These are phyloP conservation scores for Labeo catla DNA, from an alignment of 2,113 vertebrate species.

Conservation along the genomic window DNA sequence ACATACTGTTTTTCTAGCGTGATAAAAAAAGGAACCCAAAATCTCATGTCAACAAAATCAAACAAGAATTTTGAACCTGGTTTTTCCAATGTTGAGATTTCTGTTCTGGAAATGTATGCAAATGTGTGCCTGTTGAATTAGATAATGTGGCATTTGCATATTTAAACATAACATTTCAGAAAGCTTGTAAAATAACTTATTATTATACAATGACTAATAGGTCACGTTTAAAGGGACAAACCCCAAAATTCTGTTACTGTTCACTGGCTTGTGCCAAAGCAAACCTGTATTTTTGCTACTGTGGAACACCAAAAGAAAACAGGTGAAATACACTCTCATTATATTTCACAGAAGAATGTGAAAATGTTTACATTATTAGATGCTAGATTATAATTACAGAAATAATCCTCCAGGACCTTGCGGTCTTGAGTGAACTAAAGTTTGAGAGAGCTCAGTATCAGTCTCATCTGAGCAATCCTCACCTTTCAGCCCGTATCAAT, in stretches of 20 bases:
- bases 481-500: not conserved
- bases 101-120: not conserved
- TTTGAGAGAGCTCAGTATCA: not conserved
- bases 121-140: not conserved
- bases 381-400: not conserved
- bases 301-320: too few species aligned
- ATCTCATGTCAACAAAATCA: not conserved
- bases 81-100: not conserved
- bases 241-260: not conserved
- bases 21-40: not conserved
- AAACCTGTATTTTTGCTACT: not conserved
- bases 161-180: slow-evolving; percentile 2
- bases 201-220: not conserved
- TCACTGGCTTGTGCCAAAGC: not conserved
- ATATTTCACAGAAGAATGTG: not conserved
- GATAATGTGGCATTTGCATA: not conserved
- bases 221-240: not conserved
- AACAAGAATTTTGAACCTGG: not conserved
- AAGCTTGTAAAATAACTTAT: not conserved
- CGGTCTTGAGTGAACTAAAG: not conserved
- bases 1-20: not conserved
- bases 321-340: too few species aligned
- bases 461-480: not conserved
- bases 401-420: not conserved
- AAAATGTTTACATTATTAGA: not conserved